A percentile compares a stretch with the other conserved stretches of the same genome.
Conservation (phyloP, 2,888 invertebrate genomes). For the Tetropium fuscum region DNA sequence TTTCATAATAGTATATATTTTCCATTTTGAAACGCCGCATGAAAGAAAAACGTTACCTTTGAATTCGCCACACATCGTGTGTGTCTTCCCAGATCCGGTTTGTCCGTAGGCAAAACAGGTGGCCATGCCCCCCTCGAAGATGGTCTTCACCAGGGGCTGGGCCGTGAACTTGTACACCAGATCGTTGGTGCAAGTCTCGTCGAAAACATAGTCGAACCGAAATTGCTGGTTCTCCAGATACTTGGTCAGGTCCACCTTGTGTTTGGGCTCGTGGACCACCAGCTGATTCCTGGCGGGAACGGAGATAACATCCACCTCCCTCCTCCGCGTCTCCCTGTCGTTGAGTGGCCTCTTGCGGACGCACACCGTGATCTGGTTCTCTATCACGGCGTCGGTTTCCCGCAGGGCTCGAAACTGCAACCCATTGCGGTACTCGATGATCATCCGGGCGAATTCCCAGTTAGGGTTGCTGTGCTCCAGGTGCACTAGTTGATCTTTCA, state of each 20-base stretch:
- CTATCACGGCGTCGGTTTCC: conserved; percentile 82
- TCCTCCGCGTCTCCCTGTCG: conserved; percentile 86
- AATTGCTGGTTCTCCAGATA: conserved; percentile 98
- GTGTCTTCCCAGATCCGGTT: conserved; percentile 96
- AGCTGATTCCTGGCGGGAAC: conserved; percentile 88
- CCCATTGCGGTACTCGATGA: conserved; percentile 79
- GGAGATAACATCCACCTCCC: conserved; percentile 97
- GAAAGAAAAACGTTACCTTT: conserved; percentile 74
- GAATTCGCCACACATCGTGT: conserved; percentile 99
- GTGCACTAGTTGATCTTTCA: conserved; percentile 83
- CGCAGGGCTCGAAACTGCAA: conserved; percentile 69
- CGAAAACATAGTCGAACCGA: conserved; percentile 98
- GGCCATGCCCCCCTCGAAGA: conserved; percentile 99
- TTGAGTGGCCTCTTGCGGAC: conserved; percentile 97
- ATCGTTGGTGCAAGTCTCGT: conserved; percentile 94
- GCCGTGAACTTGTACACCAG: conserved; percentile 98
- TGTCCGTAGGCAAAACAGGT: conserved; percentile 99
- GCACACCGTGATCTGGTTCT: conserved; percentile 98
- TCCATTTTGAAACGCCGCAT: no score
- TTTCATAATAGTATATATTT: no score
- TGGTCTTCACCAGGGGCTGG: conserved; percentile 96
- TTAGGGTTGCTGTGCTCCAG: conserved; percentile 93
- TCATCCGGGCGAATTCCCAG: conserved; percentile 98
- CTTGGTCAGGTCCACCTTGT: conserved; percentile 98
- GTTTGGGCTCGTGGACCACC: conserved; percentile 93